A percentile compares a stretch with the other conserved stretches of the same genome.
These are phyloP conservation scores for Chloroceryle aenea DNA, from an alignment of 2,113 vertebrate species.

Conservation along the genomic window DNA sequence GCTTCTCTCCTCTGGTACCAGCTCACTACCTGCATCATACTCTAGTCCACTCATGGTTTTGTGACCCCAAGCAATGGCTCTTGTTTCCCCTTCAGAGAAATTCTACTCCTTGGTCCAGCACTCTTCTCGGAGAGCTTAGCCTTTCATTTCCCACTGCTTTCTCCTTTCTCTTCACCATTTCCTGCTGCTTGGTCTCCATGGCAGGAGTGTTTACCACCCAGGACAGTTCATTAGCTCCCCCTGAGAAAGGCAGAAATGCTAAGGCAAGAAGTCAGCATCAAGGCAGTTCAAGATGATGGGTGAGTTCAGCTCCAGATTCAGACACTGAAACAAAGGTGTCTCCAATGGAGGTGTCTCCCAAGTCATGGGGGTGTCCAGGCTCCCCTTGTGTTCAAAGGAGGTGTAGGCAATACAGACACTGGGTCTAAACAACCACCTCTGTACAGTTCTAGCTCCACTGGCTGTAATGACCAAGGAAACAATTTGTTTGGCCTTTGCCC, in stretches of 20 bases:
- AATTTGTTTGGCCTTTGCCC: neutral
- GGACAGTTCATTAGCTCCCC: neutral
- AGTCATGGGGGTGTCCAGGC: neutral
- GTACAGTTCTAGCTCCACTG: neutral
- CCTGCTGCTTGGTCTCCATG: neutral
- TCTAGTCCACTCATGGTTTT: neutral
- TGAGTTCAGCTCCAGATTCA: neutral
- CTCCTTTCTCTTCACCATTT: neutral
- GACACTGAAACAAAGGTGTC: neutral
- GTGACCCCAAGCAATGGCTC: neutral
- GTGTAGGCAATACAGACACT: neutral
- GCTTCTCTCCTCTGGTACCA: neutral
- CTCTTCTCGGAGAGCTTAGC: neutral
- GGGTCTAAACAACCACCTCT: neutral
- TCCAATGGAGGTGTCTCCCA: neutral
- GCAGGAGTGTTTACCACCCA: neutral
- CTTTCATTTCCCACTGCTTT: neutral
- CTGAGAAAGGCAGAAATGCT: neutral
- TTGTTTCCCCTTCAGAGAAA: neutral
- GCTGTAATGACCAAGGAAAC: neutral
- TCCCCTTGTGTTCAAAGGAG: neutral
- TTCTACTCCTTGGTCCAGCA: neutral
- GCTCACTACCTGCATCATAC: neutral
- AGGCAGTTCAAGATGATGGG: neutral
- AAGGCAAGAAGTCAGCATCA: neutral